These are phyloP conservation scores for Cricetomys ansorgei DNA, from an alignment of 2,113 vertebrate genomes.

Conservation along the genomic window DNA sequence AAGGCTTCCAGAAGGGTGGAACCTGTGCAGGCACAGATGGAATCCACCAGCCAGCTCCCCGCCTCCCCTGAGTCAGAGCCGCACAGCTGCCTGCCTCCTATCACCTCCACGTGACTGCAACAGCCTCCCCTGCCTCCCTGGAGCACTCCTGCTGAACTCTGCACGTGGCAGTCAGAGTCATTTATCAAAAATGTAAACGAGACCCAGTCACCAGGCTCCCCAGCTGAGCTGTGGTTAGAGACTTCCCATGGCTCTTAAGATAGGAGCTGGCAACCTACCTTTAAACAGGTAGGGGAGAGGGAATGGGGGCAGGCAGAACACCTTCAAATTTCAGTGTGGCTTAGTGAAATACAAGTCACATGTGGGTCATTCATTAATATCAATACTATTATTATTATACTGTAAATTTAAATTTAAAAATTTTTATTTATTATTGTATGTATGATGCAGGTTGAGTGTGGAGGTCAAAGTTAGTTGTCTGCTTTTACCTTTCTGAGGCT, in stretches of 20 bases:
- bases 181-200: slow-evolving; percentile 39
- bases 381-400: background rate
- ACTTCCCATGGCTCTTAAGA: background rate
- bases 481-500: background rate
- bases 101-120: background rate
- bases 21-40: background rate
- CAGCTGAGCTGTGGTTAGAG: background rate
- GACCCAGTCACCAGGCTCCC: background rate
- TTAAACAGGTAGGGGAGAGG: background rate
- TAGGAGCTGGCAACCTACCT: background rate
- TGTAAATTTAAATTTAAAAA: background rate
- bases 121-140: background rate
- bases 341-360: background rate
- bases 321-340: background rate
- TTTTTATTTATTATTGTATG: too few relatives aligned
- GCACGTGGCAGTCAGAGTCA: background rate
- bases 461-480: background rate
- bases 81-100: background rate
- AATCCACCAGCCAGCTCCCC: background rate
- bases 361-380: background rate
- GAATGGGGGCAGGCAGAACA: background rate
- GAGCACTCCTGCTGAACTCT: background rate
- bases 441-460: background rate
- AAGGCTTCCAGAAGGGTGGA: background rate
- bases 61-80: background rate